Percentiles rank a stretch among this genome's conserved stretches.
These are phyloP conservation scores for Enteromius thamalakanensis DNA, from an alignment of 2,797 vertebrate species.

Conservation along the genomic window DNA sequence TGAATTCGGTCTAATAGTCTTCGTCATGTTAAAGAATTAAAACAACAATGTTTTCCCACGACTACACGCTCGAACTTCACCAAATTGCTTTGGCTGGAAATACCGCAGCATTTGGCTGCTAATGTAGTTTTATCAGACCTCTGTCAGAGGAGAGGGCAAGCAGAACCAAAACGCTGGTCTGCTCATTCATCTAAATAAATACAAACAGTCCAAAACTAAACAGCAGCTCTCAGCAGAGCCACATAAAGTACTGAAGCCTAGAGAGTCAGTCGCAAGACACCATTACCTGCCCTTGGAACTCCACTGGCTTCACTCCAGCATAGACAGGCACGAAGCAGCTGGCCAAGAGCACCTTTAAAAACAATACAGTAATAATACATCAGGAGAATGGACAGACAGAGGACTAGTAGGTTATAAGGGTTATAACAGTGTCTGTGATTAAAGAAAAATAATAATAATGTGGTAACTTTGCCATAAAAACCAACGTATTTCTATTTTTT, in stretches of 20 bases:
- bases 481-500: not conserved
- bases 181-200: slow-evolving; percentile 19
- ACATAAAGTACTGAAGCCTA: slow-evolving; percentile 1
- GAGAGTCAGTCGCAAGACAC: slow-evolving; percentile 21
- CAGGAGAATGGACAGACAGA: not conserved
- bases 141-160: slow-evolving; percentile 18
- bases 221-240: slow-evolving; percentile 19
- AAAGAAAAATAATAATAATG: not conserved
- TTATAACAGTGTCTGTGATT: not conserved
- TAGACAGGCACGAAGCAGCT: slow-evolving; percentile 91
- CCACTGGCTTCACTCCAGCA: slow-evolving; percentile 83
- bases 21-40: not conserved
- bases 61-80: slow-evolving; percentile 14
- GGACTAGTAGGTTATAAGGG: not conserved
- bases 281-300: slow-evolving; percentile 87
- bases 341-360: slow-evolving; percentile 84
- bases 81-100: slow-evolving; percentile 26
- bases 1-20: not conserved
- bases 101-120: not conserved
- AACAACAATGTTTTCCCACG: not conserved
- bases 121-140: slow-evolving; percentile 34
- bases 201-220: slow-evolving; percentile 20
- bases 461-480: not conserved
- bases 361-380: slow-evolving; percentile 36
- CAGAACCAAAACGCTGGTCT: slow-evolving; percentile 9